phyloP scores from a whole-genome alignment of 2,113 vertebrate genomes.

The Procavia capensis region DNA sequence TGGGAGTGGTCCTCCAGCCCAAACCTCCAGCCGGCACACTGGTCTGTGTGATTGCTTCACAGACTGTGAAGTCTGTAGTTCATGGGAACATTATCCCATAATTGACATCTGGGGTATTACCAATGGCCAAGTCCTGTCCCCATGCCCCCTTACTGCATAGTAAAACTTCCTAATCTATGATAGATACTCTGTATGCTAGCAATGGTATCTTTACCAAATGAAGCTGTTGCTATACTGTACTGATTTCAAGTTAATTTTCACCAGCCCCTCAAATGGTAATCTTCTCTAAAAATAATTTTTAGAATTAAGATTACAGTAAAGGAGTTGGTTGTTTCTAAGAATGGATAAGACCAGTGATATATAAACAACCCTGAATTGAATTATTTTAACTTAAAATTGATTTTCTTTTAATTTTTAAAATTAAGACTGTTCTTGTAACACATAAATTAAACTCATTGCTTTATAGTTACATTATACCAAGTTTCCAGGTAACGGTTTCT shows the following conservation, averaged over 20 bases:
- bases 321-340: neutral
- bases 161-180: neutral
- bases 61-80: conserved; percentile 84
- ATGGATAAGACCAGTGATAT: neutral
- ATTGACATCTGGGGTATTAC: no score
- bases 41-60: conserved; percentile 83
- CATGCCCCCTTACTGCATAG: neutral
- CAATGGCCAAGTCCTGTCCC: neutral
- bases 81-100: accelerated
- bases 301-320: neutral
- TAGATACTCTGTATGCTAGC: neutral
- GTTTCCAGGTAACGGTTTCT: no score
- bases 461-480: no score
- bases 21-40: conserved; percentile 76
- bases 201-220: no score
- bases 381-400: neutral
- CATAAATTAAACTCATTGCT: no score
- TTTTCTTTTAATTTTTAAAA: neutral
- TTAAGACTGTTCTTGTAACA: no score
- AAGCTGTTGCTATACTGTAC: no score
- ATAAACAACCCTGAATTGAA: neutral
- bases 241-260: no score
- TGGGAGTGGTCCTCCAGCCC: accelerated
- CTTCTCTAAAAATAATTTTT: neutral
- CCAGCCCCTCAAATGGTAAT: neutral